Percentiles rank a stretch among this genome's conserved stretches.
These are phyloP conservation scores for Aphaenogaster ashmeadi DNA, from an alignment of 1,140 invertebrate species.

Conservation along the genomic window DNA sequence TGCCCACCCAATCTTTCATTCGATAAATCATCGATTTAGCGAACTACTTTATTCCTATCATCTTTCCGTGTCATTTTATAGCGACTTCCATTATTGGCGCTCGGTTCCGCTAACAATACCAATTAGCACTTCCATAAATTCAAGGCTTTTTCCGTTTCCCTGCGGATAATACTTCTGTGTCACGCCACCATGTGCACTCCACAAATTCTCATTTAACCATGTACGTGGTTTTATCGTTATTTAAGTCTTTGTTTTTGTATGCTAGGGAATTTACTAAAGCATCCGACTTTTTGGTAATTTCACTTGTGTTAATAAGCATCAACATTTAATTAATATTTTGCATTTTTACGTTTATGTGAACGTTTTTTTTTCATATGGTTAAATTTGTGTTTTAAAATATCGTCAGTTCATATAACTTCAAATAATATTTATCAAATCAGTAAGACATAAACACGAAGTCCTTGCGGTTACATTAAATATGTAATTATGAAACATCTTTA, in stretches of 20 bases:
- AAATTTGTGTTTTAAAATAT: neutral
- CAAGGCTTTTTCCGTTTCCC: constrained; percentile 55
- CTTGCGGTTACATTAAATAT: neutral
- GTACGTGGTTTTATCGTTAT: constrained; percentile 55
- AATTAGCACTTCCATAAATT: constrained; percentile 66
- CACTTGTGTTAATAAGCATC: neutral
- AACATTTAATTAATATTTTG: neutral
- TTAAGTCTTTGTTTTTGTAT: constrained; percentile 46
- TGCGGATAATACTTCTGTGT: constrained; percentile 61
- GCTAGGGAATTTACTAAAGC: constrained; percentile 12
- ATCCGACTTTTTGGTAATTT: neutral
- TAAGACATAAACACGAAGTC: neutral
- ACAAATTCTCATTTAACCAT: constrained; percentile 62
- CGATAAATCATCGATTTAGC: constrained; percentile 50
- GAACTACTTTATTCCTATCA: neutral
- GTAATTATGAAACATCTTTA: neutral
- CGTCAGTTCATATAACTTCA: neutral
- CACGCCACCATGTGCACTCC: constrained; percentile 59
- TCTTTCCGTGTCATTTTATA: constrained; percentile 40
- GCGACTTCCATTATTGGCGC: constrained; percentile 55
- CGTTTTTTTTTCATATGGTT: neutral
- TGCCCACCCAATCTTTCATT: constrained; percentile 27
- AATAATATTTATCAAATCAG: neutral
- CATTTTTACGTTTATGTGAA: neutral
- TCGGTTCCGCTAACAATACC: constrained; percentile 49